Conservation (phyloP, 2,888 invertebrate genomes). For the Epinotia brunnichana region DNA sequence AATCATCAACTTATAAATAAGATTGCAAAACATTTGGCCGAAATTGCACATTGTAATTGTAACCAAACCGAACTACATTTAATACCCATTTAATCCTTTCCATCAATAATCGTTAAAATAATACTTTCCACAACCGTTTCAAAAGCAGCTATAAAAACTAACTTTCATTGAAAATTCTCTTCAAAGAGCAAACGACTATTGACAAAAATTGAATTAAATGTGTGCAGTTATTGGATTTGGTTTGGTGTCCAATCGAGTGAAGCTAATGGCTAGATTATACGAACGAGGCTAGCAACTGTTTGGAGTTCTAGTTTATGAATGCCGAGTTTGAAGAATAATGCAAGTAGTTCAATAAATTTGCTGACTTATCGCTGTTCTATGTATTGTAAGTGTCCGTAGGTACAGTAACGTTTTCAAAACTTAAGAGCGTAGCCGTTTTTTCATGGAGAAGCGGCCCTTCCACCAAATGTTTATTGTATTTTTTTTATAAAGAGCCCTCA, state of each 20-base stretch:
- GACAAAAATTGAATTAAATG: conserved; percentile 40
- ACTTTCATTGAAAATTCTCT: conserved; percentile 39
- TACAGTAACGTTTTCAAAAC: neutral
- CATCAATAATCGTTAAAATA: conserved; percentile 32
- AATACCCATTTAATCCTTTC: conserved; percentile 33
- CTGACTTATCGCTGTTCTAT: neutral
- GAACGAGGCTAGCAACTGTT: conserved; percentile 35
- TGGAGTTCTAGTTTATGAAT: conserved; percentile 29
- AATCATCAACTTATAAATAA: neutral
- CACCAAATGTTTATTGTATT: no score
- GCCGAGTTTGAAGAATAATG: conserved; percentile 24
- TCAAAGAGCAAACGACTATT: conserved; percentile 42
- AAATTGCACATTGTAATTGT: conserved; percentile 16
- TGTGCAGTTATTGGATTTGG: conserved; percentile 40
- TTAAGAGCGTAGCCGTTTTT: no score
- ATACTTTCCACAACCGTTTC: conserved; percentile 15
- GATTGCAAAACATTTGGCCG: neutral
- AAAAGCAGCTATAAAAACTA: conserved; percentile 37
- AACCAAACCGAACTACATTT: conserved; percentile 22
- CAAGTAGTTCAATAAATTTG: conserved; percentile 16
- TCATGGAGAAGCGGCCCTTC: no score
- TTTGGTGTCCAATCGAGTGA: conserved; percentile 37
- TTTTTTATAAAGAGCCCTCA: no score
- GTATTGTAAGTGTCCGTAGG: neutral
- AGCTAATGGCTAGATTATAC: conserved; percentile 40